Evolutionary conservation across 1,140 invertebrate species (phyloP), one percentile per base, ranked within the genome.

Genomic region (Colletes latitarsis): DNA sequence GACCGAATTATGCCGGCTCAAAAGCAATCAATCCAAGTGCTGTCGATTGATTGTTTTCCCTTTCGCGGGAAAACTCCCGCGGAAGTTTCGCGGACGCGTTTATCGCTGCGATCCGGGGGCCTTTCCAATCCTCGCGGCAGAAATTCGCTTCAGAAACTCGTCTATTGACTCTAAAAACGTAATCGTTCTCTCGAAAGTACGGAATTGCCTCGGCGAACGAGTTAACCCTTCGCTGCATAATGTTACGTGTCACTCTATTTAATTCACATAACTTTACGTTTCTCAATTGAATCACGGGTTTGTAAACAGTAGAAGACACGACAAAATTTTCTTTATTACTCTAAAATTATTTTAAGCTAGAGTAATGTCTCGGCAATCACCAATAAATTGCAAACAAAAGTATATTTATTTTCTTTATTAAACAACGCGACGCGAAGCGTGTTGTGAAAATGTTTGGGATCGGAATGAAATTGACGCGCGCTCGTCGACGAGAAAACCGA

Each of bases 21-120:
- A 41, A 60, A 19, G 12, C 75, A 60, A 60, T 75, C 60, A 75
- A 64, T 30, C 60, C 17, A 30, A 66, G 73, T 66, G 49, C 15
- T 4, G 43, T 8, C 17, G 73, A 75, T 75, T 30, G 46, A 75
- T 75, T 53, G 39, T 66, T 21, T 67, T 52, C 46, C 46, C 30
- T 43, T 66, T 43, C n/a, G 17, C 10, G 55, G 39, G 39, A 60
- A 21, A 60, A 60, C 17, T 12, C 30, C 6, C 63, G 41, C 19
- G 53, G 57, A 30, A 77, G 55, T 77, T 69, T 74, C 46, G 30
- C 39, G 30, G 17, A 30, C 19, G 4, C 19, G 19, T 73, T 63
- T 43, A 76, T 76, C 74, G 64, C 12, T 41, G 53, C 64, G 39
- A 49, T 19, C 19, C 4, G 10, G 19, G 30, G 30, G 30, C 30